A percentile compares a stretch with the other conserved stretches of the same genome.
These are phyloP conservation scores for Beris chalybata DNA, from an alignment of 2,888 invertebrate genomes.

Conservation along the genomic window DNA sequence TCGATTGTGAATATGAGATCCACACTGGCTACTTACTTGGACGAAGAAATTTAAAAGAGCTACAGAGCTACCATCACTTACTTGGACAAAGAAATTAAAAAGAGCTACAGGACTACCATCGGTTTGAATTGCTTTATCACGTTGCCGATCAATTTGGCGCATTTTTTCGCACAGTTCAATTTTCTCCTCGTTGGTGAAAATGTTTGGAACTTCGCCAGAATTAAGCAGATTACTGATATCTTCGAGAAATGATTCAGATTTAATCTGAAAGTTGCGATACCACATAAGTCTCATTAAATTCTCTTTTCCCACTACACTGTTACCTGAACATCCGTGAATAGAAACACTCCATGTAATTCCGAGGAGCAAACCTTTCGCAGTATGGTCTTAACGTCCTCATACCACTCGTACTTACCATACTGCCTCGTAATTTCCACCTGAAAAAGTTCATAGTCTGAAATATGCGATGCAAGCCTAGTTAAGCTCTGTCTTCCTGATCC, in stretches of 20 bases:
- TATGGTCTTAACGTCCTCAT: slow-evolving; percentile 85
- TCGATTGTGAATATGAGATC: not conserved
- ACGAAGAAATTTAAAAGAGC: slow-evolving; percentile 92
- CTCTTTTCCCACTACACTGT: not conserved
- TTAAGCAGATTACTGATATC: slow-evolving; percentile 91
- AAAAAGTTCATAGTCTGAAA: slow-evolving; percentile 89
- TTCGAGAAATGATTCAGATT: slow-evolving; percentile 90
- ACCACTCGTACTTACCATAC: slow-evolving; percentile 84
- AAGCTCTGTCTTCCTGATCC: slow-evolving; percentile 93
- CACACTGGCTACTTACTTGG: slow-evolving; percentile 41
- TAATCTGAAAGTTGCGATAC: slow-evolving; percentile 60
- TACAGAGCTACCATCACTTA: slow-evolving; percentile 72
- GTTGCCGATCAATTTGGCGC: slow-evolving; percentile 84
- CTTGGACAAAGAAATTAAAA: slow-evolving; percentile 82
- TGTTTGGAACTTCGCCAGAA: slow-evolving; percentile 91
- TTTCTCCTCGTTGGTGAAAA: slow-evolving; percentile 83
- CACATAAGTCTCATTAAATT: not conserved
- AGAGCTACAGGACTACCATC: slow-evolving; percentile 90
- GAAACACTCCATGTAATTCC: slow-evolving; percentile 84
- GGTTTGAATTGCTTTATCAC: slow-evolving; percentile 84
- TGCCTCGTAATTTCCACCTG: slow-evolving; percentile 89
- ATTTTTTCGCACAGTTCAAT: slow-evolving; percentile 91
- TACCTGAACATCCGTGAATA: slow-evolving; percentile 89
- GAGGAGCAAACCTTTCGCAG: slow-evolving; percentile 78
- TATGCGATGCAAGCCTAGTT: slow-evolving; percentile 87